Conservation (phyloP, 2,113 vertebrate species). For the Rhagologus leucostigma region DNA sequence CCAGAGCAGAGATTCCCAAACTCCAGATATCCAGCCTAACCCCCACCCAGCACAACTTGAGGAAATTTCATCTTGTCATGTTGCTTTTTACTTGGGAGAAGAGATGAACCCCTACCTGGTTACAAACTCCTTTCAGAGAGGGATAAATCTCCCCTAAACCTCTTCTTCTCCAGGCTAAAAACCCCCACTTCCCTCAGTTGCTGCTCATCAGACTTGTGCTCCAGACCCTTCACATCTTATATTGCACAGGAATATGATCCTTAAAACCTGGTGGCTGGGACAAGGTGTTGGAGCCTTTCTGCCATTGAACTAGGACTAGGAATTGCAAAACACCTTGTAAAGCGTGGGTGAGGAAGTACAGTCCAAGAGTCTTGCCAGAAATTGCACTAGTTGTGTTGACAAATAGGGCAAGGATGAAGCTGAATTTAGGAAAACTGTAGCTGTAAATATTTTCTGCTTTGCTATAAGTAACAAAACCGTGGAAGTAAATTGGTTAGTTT, state of each 20-base stretch:
- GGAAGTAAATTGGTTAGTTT: neutral
- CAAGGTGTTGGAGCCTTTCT: neutral
- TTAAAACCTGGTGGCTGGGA: neutral
- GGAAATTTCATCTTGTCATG: neutral
- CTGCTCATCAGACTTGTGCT: neutral
- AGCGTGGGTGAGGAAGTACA: neutral
- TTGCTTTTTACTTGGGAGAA: neutral
- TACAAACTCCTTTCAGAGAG: neutral
- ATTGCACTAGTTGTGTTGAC: neutral
- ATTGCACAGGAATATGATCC: neutral
- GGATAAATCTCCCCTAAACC: neutral
- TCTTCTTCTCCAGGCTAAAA: neutral
- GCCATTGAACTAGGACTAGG: rapidly evolving
- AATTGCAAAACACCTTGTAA: neutral
- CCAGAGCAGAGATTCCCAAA: neutral
- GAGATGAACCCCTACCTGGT: neutral
- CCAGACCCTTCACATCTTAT: neutral
- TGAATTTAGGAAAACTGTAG: neutral
- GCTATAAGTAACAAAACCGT: neutral
- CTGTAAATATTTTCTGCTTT: neutral
- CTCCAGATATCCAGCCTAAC: neutral
- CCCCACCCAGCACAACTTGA: neutral
- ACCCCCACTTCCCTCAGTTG: neutral
- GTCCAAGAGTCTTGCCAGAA: neutral
- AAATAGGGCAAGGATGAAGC: neutral